Conservation (phyloP, 2,113 vertebrate genomes). For the Panurus biarmicus region DNA sequence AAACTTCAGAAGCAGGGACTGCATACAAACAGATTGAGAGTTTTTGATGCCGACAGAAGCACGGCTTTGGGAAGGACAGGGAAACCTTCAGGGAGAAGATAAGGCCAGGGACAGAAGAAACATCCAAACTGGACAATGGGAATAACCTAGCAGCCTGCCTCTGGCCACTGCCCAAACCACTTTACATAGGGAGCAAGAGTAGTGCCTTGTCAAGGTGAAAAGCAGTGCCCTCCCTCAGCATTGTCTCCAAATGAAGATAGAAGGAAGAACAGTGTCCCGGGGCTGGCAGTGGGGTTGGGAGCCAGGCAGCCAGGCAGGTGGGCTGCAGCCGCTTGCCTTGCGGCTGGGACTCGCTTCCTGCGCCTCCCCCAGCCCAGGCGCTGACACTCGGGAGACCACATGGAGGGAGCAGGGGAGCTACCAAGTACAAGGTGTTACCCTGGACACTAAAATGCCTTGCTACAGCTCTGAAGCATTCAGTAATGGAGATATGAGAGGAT, state of each 20-base stretch:
- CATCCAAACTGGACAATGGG: neutral
- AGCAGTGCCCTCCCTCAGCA: neutral
- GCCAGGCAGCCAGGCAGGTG: neutral
- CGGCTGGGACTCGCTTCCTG: neutral
- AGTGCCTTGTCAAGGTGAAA: neutral
- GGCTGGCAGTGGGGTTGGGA: fast-evolving
- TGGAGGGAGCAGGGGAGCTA: neutral
- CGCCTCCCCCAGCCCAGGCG: constrained; percentile 5
- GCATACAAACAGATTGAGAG: neutral
- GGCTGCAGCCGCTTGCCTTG: neutral
- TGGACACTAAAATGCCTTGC: neutral
- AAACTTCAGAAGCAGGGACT: neutral
- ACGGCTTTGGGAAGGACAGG: neutral
- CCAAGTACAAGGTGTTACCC: constrained; percentile 46
- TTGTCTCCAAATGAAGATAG: neutral
- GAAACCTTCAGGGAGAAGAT: neutral
- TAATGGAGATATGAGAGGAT: neutral
- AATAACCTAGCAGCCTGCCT: neutral
- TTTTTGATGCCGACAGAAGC: neutral
- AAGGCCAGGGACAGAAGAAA: neutral
- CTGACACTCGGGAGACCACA: neutral
- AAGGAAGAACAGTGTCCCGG: fast-evolving
- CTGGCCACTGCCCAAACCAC: neutral
- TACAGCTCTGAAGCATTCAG: neutral
- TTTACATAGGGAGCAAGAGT: fast-evolving